A percentile compares a stretch with the other conserved stretches of the same genome.
These are phyloP conservation scores for Murina feae DNA, from an alignment of 2,113 vertebrate species.

Conservation along the genomic window DNA sequence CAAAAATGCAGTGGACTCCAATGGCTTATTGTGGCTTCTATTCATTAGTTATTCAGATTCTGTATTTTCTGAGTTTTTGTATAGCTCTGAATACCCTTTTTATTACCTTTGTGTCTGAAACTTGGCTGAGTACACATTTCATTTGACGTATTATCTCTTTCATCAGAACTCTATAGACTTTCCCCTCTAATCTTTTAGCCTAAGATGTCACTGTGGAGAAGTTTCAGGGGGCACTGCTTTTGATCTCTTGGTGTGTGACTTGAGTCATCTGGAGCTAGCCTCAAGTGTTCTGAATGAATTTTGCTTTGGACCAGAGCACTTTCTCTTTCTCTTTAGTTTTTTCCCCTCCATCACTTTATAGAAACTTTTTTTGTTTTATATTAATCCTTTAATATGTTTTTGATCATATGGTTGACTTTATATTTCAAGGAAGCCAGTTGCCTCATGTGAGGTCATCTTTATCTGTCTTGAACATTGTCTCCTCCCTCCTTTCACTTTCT, in stretches of 20 bases:
- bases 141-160: background rate
- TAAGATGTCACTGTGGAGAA: background rate
- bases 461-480: background rate
- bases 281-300: background rate
- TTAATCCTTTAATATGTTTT: background rate
- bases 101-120: background rate
- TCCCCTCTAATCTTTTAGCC: background rate
- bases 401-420: background rate
- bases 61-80: background rate
- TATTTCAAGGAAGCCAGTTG: background rate
- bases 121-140: background rate
- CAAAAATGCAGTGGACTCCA: background rate
- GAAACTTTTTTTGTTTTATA: slow-evolving; percentile 11
- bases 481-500: background rate
- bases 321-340: background rate
- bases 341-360: background rate
- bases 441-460: background rate
- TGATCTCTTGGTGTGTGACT: background rate
- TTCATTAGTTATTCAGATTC: background rate
- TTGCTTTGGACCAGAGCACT: background rate
- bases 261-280: background rate
- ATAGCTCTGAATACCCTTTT: background rate
- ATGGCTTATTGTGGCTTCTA: background rate
- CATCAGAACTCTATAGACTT: background rate
- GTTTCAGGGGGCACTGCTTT: background rate